Percentiles rank a stretch among this genome's conserved stretches.
These are phyloP conservation scores for Sterna hirundo DNA, from an alignment of 2,113 vertebrate species.

Conservation along the genomic window DNA sequence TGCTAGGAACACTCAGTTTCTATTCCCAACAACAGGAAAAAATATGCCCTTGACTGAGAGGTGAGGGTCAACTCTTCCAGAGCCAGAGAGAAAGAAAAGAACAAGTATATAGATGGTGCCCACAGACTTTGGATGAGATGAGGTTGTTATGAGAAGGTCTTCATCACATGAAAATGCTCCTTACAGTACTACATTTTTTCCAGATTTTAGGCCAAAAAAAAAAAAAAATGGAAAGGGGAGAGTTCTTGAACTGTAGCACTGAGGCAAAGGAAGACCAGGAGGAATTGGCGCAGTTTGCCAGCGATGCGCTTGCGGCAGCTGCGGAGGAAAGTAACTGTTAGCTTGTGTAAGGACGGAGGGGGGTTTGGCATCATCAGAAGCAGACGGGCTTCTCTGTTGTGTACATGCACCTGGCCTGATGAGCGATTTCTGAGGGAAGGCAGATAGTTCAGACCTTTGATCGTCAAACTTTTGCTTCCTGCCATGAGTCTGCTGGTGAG, in stretches of 20 bases:
- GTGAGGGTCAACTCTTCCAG: background rate
- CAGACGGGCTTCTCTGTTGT: background rate
- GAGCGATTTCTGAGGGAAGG: background rate
- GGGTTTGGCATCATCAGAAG: background rate
- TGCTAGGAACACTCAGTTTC: background rate
- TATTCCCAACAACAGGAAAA: background rate
- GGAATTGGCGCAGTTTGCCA: background rate
- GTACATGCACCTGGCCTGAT: background rate
- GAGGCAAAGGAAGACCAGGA: background rate
- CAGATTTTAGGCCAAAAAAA: background rate
- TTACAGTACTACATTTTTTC: background rate
- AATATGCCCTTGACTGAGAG: background rate
- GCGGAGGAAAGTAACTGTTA: background rate
- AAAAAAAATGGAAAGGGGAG: background rate
- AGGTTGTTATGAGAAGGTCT: background rate
- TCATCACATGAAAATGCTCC: background rate
- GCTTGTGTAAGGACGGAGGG: background rate
- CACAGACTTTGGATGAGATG: background rate
- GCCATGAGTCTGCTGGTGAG: background rate
- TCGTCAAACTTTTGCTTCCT: conserved; percentile 5
- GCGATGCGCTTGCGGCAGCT: background rate
- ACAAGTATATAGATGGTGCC: background rate
- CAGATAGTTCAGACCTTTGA: conserved; percentile 10
- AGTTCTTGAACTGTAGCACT: background rate
- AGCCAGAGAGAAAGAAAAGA: background rate